Evolutionary conservation across 2,113 vertebrate genomes (phyloP), one percentile per base, ranked within the genome.

Genomic region (Cephalophus harveyi): DNA sequence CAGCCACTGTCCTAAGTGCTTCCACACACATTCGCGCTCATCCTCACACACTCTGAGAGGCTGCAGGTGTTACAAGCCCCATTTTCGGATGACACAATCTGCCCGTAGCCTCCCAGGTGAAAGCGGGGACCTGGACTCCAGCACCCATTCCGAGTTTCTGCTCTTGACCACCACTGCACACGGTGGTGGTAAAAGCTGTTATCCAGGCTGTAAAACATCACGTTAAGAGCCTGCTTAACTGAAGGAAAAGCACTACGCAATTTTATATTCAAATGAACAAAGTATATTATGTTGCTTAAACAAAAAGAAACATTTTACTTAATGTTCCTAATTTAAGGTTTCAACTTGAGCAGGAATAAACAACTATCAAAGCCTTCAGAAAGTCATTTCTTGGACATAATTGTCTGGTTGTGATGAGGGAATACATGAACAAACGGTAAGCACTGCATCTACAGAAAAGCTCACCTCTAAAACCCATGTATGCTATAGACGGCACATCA

Each of bases 11-110:
- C 36, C 36, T 16, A n/a, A 15, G 30, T 3, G 14, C 52, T 21
- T 7, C 6, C 3, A 43, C 6, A 4, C 33, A 40, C 21, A 6
- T 3, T 2, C 6, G 3, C 2, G 8, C 54, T 25, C 1, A 36
- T 3, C 55, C 81, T 50, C 11, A 16, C 12, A 5, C 6, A 8
- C 55, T 30, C 33, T 6, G 10, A 2, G 2, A 67, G 50, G n/a
- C 25, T 4, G 30, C 14, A 5, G 6, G 50, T 2, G 5, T 17
- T 4, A 16, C 3, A 1, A 48, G 57, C 40, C 23, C 30, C 81
- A 5, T 25, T 71, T 86, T 10, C 27, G 12, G 92, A 7, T 21
- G 43, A 87, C 0, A 0, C 12, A 33, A 33, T 40, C 40, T 71
- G 82, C 15, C 43, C 21, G 2, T 8, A 23, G 46, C 23, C 5